Percentiles rank a stretch among this genome's conserved stretches.
phyloP scores from a whole-genome alignment of 2,113 vertebrate species.

The Pseudopodoces humilis region DNA sequence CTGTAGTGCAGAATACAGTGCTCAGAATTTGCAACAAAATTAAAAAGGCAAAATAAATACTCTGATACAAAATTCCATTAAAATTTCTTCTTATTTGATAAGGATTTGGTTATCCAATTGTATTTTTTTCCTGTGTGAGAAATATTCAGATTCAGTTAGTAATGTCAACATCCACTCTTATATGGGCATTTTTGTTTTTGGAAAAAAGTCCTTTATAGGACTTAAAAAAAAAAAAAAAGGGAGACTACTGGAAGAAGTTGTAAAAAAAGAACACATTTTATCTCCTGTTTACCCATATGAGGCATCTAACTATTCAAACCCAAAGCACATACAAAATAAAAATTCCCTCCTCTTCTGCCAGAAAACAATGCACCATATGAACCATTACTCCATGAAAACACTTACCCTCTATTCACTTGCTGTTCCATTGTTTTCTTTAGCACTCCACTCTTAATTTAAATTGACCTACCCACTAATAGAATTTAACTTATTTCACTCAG shows the following conservation, averaged over 20 bases:
- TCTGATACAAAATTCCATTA: neutral
- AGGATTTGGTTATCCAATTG: neutral
- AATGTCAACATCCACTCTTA: neutral
- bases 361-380: neutral
- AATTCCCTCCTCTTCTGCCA: neutral
- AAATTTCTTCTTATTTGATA: neutral
- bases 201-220: neutral
- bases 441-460: neutral
- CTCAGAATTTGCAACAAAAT: neutral
- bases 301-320: neutral
- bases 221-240: neutral
- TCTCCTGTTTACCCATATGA: neutral
- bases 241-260: neutral
- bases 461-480: neutral
- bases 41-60: neutral
- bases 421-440: neutral
- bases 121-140: neutral
- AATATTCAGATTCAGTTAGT: neutral
- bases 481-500: constrained; percentile 29
- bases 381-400: neutral
- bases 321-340: neutral
- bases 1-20: neutral
- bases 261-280: neutral
- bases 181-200: neutral
- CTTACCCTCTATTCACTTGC: neutral